Percentiles rank a stretch among this genome's conserved stretches.
These are phyloP conservation scores for Tragelaphus buxtoni DNA, from an alignment of 2,113 vertebrate species.

Conservation along the genomic window DNA sequence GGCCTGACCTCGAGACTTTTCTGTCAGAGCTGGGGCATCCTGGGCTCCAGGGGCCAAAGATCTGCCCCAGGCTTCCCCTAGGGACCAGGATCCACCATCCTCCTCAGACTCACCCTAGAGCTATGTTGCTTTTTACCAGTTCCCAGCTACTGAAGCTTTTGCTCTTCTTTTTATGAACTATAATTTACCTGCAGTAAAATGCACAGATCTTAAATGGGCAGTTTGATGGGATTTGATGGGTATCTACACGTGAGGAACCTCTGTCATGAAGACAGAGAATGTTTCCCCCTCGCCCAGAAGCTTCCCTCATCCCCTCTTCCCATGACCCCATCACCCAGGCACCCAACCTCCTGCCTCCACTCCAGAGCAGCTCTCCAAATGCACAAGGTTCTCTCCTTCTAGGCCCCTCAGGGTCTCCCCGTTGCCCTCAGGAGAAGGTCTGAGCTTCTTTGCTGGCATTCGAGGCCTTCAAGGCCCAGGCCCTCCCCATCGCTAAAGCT, in stretches of 20 bases:
- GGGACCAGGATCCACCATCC: neutral
- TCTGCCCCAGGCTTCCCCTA: neutral
- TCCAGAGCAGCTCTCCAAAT: neutral
- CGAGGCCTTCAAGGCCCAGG: neutral
- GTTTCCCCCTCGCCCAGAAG: neutral
- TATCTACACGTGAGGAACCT: neutral
- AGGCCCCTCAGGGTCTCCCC: neutral
- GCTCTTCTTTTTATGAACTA: neutral
- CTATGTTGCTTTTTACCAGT: neutral
- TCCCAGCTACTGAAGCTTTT: neutral
- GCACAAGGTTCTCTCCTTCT: neutral
- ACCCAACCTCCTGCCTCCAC: neutral
- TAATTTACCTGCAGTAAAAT: neutral
- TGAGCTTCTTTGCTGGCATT: neutral
- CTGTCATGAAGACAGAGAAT: neutral
- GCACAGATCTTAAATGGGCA: neutral
- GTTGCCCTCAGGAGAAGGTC: neutral
- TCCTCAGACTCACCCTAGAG: too few species aligned
- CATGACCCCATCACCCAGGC: accelerated
- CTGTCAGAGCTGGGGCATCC: neutral
- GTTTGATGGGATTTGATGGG: neutral
- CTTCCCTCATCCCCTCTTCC: too few species aligned
- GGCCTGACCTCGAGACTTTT: neutral
- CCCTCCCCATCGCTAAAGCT: neutral
- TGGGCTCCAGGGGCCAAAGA: accelerated